phyloP scores from a whole-genome alignment of 2,797 vertebrate genomes.

The Acridotheres tristis region DNA sequence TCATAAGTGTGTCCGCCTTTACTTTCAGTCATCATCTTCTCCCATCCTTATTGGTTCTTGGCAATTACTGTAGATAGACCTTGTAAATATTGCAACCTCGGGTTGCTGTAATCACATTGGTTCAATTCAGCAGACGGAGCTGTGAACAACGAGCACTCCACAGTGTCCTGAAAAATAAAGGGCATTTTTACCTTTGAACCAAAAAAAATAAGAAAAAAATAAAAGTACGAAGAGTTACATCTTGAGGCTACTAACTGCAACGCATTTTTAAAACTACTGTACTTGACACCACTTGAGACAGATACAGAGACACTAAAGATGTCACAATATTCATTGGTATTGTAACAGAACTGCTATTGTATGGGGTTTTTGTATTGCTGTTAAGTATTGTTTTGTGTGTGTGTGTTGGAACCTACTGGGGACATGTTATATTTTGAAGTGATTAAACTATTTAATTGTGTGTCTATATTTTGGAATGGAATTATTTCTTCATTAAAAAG shows the following conservation, averaged over 20 bases:
- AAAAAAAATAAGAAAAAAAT: slow-evolving; percentile 66
- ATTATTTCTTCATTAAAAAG: slow-evolving; percentile 90
- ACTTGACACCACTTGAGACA: slow-evolving; percentile 80
- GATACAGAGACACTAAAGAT: slow-evolving; percentile 78
- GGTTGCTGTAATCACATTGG: slow-evolving; percentile 73
- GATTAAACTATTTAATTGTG: slow-evolving; percentile 89
- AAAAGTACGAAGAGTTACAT: slow-evolving; percentile 64
- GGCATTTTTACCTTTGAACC: slow-evolving; percentile 82
- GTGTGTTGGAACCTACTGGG: slow-evolving; percentile 82
- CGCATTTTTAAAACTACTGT: slow-evolving; percentile 80
- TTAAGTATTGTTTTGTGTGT: slow-evolving; percentile 84
- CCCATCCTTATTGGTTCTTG: slow-evolving; percentile 75
- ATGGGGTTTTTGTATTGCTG: slow-evolving; percentile 84
- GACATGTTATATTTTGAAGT: slow-evolving; percentile 89
- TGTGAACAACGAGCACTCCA: slow-evolving; percentile 67
- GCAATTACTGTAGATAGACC: slow-evolving; percentile 80
- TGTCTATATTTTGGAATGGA: slow-evolving; percentile 90
- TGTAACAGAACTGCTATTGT: slow-evolving; percentile 85
- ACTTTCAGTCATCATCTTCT: slow-evolving; percentile 76
- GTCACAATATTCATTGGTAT: slow-evolving; percentile 82
- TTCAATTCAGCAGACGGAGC: slow-evolving; percentile 72
- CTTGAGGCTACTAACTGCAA: slow-evolving; percentile 77
- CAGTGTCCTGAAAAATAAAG: slow-evolving; percentile 73
- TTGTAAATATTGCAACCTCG: slow-evolving; percentile 79
- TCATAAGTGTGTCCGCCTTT: slow-evolving; percentile 76